phyloP scores from a whole-genome alignment of 2,113 vertebrate species.

The Phalacrocorax aristotelis region DNA sequence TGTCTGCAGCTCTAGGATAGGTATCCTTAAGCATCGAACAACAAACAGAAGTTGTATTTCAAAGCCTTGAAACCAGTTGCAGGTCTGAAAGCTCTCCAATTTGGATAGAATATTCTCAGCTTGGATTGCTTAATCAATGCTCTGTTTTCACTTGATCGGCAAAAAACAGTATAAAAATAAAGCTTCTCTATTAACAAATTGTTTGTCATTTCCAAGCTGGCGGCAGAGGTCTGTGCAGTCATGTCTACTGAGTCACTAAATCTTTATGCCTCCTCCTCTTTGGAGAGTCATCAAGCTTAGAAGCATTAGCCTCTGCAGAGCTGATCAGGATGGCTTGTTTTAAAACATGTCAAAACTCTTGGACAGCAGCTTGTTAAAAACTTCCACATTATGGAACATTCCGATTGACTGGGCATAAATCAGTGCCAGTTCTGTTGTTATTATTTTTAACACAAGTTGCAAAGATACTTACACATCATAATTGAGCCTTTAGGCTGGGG shows the following conservation, averaged over 20 bases:
- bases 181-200: conserved; percentile 6
- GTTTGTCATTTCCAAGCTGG: conserved; percentile 10
- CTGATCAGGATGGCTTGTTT: neutral
- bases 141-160: neutral
- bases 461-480: neutral
- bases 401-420: neutral
- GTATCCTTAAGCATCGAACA: neutral
- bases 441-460: neutral
- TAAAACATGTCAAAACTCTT: conserved; percentile 2
- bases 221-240: neutral
- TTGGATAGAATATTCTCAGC: conserved; percentile 5
- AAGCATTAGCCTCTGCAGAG: neutral
- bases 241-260: neutral
- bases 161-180: neutral
- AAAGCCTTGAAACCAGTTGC: conserved; percentile 4
- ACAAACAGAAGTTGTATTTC: neutral
- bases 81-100: neutral
- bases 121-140: conserved; percentile 37
- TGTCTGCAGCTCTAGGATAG: neutral
- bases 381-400: neutral
- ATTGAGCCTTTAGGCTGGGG: neutral
- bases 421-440: neutral
- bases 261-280: conserved; percentile 14
- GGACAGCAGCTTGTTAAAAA: conserved; percentile 18
- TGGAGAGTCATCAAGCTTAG: conserved; percentile 1